phyloP scores from a whole-genome alignment of 2,113 vertebrate genomes.

The Montifringilla adamsi region DNA sequence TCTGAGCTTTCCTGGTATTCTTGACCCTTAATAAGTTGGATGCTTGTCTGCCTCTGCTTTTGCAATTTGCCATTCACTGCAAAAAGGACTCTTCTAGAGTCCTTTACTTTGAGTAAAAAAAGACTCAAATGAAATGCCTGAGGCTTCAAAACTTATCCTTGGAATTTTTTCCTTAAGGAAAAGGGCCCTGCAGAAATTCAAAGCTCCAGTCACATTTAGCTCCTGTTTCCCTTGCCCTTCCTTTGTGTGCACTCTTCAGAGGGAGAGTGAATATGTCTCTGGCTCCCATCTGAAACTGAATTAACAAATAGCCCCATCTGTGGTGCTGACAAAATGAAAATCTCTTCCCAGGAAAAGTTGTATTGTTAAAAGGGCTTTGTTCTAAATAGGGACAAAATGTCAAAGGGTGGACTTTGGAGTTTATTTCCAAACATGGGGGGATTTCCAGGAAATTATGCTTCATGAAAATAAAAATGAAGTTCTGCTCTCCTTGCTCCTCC shows the following conservation, averaged over 20 bases:
- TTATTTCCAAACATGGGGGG: background rate
- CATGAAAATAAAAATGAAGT: background rate
- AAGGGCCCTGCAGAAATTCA: background rate
- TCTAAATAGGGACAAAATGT: background rate
- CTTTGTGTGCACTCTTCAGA: background rate
- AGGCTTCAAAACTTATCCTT: background rate
- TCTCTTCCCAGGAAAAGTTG: background rate
- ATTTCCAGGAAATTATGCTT: constrained; percentile 8
- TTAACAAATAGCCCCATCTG: background rate
- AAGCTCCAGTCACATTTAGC: background rate
- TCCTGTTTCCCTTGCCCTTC: background rate
- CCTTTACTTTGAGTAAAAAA: background rate
- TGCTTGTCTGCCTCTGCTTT: background rate
- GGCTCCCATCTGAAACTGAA: background rate
- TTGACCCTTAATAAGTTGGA: background rate
- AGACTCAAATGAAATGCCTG: background rate
- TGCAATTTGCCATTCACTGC: background rate
- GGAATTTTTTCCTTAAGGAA: background rate
- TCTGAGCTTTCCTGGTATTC: background rate
- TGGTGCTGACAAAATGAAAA: background rate
- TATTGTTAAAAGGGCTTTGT: background rate
- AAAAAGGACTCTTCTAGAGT: background rate
- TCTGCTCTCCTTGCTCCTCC: background rate
- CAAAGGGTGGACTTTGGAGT: background rate
- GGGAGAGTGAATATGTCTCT: background rate